Percentiles rank a stretch among this genome's conserved stretches.
Conservation (phyloP, 2,888 invertebrate genomes). For the Allacma fusca region DNA sequence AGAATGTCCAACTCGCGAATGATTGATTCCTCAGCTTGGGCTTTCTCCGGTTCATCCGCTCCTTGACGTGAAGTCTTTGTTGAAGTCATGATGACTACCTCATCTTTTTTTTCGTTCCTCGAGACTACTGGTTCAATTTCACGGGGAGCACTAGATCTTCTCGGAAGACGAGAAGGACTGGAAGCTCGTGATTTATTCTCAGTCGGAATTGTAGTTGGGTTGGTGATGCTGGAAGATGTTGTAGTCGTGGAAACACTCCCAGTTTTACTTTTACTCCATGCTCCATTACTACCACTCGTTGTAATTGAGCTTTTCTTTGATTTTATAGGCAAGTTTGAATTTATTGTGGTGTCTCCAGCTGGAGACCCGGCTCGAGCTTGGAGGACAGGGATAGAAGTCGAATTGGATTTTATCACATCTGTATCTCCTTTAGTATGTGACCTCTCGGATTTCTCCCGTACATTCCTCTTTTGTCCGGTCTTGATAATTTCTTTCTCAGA, state of each 20-base stretch:
- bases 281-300: constrained; percentile 36
- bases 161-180: constrained; percentile 40
- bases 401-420: constrained; percentile 46
- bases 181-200: constrained; percentile 48
- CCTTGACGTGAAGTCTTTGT: constrained; percentile 6
- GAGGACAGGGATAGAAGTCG: constrained; percentile 32
- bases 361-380: constrained; percentile 18
- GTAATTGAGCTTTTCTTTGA: constrained; percentile 42
- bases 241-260: background rate
- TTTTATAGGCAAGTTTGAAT: constrained; percentile 39
- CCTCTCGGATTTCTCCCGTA: constrained; percentile 29
- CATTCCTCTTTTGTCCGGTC: constrained; percentile 28
- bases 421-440: constrained; percentile 22
- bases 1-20: constrained; percentile 60
- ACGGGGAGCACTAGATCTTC: constrained; percentile 19
- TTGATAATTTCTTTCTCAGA: constrained; percentile 41
- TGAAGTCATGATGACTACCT: constrained; percentile 8
- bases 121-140: constrained; percentile 34
- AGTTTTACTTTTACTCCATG: constrained; percentile 38
- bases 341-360: constrained; percentile 28
- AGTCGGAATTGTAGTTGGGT: background rate
- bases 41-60: constrained; percentile 20
- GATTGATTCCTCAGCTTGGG: constrained; percentile 58
- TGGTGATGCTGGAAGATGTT: background rate
- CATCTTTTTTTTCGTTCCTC: constrained; percentile 29